These are phyloP conservation scores for Aphaenogaster rudis DNA, from an alignment of 1,140 invertebrate genomes.

Conservation along the genomic window DNA sequence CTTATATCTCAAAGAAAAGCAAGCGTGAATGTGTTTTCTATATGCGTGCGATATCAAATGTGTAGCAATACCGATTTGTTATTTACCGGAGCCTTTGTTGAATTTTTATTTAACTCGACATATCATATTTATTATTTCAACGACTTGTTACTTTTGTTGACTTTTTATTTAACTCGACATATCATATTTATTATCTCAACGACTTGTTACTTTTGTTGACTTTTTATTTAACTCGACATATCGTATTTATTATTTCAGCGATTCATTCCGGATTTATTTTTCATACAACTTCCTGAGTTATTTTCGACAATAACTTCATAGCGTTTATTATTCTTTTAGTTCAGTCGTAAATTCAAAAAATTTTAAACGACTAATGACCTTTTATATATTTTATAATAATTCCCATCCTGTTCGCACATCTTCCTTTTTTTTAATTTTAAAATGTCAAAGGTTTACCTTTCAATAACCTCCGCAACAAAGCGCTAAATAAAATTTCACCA, in stretches of 20 bases:
- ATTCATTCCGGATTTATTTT: neutral
- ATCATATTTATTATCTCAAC: too few relatives aligned
- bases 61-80: neutral
- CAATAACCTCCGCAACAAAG: neutral
- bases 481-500: neutral
- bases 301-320: neutral
- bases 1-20: too few relatives aligned
- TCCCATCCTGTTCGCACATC: neutral
- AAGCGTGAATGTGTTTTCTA: neutral
- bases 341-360: neutral
- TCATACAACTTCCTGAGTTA: neutral
- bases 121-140: too few relatives aligned
- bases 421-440: neutral
- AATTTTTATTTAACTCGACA: too few relatives aligned
- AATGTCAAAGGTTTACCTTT: neutral
- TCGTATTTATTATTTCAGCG: neutral
- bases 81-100: neutral
- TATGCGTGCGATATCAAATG: neutral
- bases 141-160: too few relatives aligned
- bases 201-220: too few relatives aligned
- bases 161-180: too few relatives aligned
- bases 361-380: neutral
- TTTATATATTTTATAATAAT: constrained; percentile 5
- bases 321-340: neutral
- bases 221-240: neutral